A percentile compares a stretch with the other conserved stretches of the same genome.
Conservation (phyloP, 92 coral and sea anemone genomes). For the Zoanthus sansibaricus region DNA sequence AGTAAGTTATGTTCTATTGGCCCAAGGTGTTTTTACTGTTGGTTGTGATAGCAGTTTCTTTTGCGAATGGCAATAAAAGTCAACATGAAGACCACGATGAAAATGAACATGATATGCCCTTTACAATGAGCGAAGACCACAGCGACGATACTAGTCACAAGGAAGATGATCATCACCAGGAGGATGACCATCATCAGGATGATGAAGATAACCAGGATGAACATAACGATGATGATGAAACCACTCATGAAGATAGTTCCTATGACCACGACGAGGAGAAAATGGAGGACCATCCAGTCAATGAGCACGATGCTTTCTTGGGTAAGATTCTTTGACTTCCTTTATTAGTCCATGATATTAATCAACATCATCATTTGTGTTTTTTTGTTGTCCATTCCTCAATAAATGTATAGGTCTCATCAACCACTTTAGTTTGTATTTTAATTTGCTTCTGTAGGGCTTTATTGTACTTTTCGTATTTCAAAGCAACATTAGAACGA, state of each 20-base stretch:
- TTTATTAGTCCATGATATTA: background rate
- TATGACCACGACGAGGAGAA: conserved; percentile 23
- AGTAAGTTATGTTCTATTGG: conserved; percentile 12
- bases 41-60: background rate
- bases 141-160: background rate
- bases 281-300: background rate
- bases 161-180: conserved; percentile 23
- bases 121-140: background rate
- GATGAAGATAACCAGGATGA: conserved; percentile 20
- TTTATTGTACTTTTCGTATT: too few relatives aligned
- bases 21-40: background rate
- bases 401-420: background rate
- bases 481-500: too few relatives aligned
- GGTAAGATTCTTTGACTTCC: background rate
- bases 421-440: too few relatives aligned
- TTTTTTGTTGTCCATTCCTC: background rate
- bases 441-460: too few relatives aligned
- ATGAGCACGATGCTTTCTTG: conserved; percentile 48
- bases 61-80: background rate
- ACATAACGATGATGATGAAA: conserved; percentile 27
- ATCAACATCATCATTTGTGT: background rate
- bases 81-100: conserved; percentile 8
- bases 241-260: conserved; percentile 9
- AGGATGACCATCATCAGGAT: conserved; percentile 27
- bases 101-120: conserved; percentile 37